phyloP scores from a whole-genome alignment of 2,113 vertebrate species.

The Okapia johnstoni region DNA sequence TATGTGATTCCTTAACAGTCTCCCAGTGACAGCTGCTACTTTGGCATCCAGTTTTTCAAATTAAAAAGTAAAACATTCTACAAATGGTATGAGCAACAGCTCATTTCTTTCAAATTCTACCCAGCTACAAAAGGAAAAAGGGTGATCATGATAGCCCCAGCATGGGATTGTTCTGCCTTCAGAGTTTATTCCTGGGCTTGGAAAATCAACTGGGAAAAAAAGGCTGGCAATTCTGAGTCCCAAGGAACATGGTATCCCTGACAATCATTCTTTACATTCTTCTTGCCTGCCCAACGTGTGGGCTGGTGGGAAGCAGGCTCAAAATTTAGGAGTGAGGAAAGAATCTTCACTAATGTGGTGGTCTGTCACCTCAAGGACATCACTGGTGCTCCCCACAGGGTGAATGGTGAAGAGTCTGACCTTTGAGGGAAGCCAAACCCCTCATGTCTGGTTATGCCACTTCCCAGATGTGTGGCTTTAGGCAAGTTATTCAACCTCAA shows the following conservation, averaged over 20 bases:
- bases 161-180: slow-evolving; percentile 8
- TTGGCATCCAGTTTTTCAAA: background rate
- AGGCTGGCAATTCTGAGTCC: background rate
- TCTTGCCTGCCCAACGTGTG: too few species aligned
- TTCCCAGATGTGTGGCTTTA: background rate
- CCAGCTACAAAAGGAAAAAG: background rate
- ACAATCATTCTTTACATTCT: background rate
- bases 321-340: background rate
- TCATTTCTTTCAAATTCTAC: slow-evolving; percentile 17
- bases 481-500: background rate
- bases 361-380: background rate
- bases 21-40: slow-evolving; percentile 19
- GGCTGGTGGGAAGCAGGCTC: background rate
- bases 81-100: background rate
- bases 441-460: background rate
- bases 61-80: background rate
- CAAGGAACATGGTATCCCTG: background rate
- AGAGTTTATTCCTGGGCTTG: background rate
- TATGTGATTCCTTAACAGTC: background rate
- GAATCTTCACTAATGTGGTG: background rate
- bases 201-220: slow-evolving; percentile 36
- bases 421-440: background rate
- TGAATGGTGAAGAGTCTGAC: background rate
- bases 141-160: background rate
- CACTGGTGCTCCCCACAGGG: background rate